Percentiles rank a stretch among this genome's conserved stretches.
phyloP scores from a whole-genome alignment of 2,113 vertebrate species.

The Aptenodytes patagonicus region DNA sequence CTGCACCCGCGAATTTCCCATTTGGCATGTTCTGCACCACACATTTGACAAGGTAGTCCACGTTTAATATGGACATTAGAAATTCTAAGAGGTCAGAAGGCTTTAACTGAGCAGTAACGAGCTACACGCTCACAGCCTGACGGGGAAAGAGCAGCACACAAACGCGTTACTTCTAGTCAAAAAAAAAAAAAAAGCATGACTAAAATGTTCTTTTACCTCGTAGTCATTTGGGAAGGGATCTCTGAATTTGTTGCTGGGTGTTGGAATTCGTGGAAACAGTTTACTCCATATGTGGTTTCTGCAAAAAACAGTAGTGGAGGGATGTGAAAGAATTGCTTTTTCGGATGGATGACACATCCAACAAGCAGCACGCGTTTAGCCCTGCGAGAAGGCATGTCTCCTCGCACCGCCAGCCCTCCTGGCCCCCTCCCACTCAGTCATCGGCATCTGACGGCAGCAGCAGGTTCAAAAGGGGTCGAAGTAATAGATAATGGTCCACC shows the following conservation, averaged over 20 bases:
- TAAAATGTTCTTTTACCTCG: constrained; percentile 41
- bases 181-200: too few relatives aligned
- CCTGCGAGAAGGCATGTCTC: neutral
- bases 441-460: neutral
- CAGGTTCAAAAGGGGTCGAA: neutral
- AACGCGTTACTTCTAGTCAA: neutral
- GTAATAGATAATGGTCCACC: fast-evolving
- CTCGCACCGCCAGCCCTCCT: neutral
- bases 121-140: neutral
- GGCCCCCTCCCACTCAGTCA: neutral
- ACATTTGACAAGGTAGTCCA: too few relatives aligned
- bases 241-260: constrained; percentile 55
- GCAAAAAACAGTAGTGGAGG: neutral
- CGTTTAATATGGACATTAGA: neutral
- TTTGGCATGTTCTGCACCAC: neutral
- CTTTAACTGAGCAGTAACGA: neutral
- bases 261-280: constrained; percentile 68
- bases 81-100: neutral
- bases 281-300: constrained; percentile 58
- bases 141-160: neutral
- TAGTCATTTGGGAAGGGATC: constrained; percentile 30
- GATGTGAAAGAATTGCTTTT: neutral
- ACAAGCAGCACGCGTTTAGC: fast-evolving
- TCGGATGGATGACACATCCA: fast-evolving
- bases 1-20: neutral